phyloP scores from a whole-genome alignment of 1,140 invertebrate genomes.

The Procambarus virginalis region DNA sequence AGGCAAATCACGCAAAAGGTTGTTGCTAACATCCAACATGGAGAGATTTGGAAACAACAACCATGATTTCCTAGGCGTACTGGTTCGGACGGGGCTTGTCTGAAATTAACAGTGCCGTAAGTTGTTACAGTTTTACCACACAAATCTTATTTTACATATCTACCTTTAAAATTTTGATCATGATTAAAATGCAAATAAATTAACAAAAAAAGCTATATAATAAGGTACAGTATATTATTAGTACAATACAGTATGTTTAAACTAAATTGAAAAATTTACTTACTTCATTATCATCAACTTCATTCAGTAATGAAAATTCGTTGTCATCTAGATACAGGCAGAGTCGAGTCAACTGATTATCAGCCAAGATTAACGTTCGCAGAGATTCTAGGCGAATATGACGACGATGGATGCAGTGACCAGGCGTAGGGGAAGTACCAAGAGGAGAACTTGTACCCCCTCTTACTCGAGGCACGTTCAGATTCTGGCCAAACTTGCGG shows the following conservation, averaged over 20 bases:
- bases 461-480: conserved; percentile 26
- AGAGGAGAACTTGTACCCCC: conserved; percentile 63
- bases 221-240: neutral
- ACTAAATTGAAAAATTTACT: conserved; percentile 8
- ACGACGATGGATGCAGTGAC: conserved; percentile 83
- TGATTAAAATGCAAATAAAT: neutral
- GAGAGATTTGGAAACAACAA: conserved; percentile 95
- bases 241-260: neutral
- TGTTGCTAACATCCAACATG: conserved; percentile 95
- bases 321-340: conserved; percentile 64
- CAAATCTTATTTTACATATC: neutral
- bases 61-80: conserved; percentile 77
- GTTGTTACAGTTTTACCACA: neutral
- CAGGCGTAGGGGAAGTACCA: conserved; percentile 47
- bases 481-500: conserved; percentile 47
- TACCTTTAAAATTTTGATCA: too few relatives aligned
- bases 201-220: neutral
- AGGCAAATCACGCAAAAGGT: conserved; percentile 87
- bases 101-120: conserved; percentile 74
- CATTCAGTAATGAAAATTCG: conserved; percentile 47
- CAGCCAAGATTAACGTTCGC: conserved; percentile 87
- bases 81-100: conserved; percentile 90
- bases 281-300: conserved; percentile 61
- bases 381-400: conserved; percentile 88
- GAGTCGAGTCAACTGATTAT: conserved; percentile 82